Base-by-base conservation (phyloP, 2,113 vertebrate genomes). In the Sylvietta virens region DNA sequence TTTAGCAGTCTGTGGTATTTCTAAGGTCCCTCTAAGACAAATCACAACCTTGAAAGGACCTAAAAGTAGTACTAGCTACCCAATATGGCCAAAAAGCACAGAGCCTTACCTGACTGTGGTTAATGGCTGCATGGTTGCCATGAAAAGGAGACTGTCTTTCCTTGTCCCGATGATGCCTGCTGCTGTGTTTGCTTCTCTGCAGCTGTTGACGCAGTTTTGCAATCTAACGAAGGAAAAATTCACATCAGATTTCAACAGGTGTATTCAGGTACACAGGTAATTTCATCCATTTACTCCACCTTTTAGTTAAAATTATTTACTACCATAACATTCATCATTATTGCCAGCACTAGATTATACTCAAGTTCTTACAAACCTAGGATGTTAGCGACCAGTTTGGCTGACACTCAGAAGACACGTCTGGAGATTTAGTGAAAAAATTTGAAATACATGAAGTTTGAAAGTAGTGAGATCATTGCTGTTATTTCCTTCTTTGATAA, bases 141-240 rank as follows among this genome's bases (percentile, higher is more conserved):
- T 99, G 99, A 97, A 99, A 99, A 12, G 99, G 99, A 54, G 99
- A 99, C 95, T 99, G 99, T 87, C 99, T 98, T 51, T 99, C 99
- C 97, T 99, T 99, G 71, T 99, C 99, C 11, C 99, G 98, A 88
- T 99, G 99, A 95, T 99, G 99, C 45, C 99, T 98, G 91, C 99
- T 99, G 98, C 99, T 99, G 69, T 99, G 99, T 93, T 99, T 99
- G 98, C 99, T 99, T 94, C 99, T 99, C 97, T 99, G 99, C 54
- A 99, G 98, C 18, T 99, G 99, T 86, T 99, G 99, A 40, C 99
- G 99, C 96, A 99, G 94, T 94, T 99, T 99, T 84, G 99, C 99
- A 71, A 99, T 99, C 99, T 99, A 84, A 85, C 16, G 11, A 39
- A 61, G 35, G 10, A 92, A 94, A 95, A 81, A 86, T 1, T 40